phyloP scores from a whole-genome alignment of 2,113 vertebrate genomes.

The Siphamia tubifer region DNA sequence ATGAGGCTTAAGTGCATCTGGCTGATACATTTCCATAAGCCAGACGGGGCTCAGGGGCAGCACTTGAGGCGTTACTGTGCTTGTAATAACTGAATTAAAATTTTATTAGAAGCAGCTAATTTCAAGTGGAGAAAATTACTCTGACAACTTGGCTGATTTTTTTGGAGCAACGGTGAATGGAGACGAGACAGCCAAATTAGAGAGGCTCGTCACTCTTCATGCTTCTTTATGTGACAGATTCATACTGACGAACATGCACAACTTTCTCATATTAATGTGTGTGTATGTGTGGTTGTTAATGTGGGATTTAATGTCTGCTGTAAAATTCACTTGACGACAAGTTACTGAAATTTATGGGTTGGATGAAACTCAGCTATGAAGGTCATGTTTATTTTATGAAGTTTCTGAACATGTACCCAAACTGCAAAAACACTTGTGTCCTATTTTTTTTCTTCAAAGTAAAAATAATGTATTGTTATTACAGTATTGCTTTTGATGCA shows the following conservation, averaged over 20 bases:
- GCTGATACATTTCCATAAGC: constrained; percentile 59
- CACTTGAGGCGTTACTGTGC: constrained; percentile 51
- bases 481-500: too few species aligned
- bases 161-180: constrained; percentile 21
- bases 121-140: constrained; percentile 63
- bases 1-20: constrained; percentile 50
- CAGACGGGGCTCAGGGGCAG: constrained; percentile 40
- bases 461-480: too few species aligned
- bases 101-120: constrained; percentile 71
- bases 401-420: not conserved
- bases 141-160: constrained; percentile 50
- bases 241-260: constrained; percentile 6
- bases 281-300: not conserved
- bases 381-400: constrained; percentile 37
- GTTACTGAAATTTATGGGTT: constrained; percentile 11
- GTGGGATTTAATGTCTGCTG: constrained; percentile 6
- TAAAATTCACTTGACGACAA: constrained; percentile 10
- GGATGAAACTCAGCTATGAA: constrained; percentile 17
- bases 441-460: too few species aligned
- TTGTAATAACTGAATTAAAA: constrained; percentile 71
- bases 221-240: constrained; percentile 29
- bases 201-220: constrained; percentile 37
- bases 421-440: too few species aligned
- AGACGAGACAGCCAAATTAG: constrained; percentile 8
- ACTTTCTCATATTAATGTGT: constrained; percentile 11